A percentile compares a stretch with the other conserved stretches of the same genome.
Evolutionary conservation across 1,140 invertebrate genomes (phyloP).

Genomic region (Cyclargus thomasi): DNA sequence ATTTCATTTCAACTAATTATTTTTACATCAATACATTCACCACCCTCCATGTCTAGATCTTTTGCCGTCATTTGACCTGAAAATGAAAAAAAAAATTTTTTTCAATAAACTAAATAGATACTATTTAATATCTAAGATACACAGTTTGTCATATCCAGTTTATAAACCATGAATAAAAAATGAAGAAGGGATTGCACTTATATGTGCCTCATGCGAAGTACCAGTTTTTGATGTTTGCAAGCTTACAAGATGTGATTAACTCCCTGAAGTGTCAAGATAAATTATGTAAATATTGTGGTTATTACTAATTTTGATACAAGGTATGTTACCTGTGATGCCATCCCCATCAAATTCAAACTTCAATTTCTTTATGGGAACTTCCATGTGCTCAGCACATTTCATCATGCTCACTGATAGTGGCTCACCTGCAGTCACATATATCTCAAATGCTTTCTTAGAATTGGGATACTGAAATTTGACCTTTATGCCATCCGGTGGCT

Average conservation of each 20-base stretch:
- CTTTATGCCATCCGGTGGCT: slow-evolving; percentile 31
- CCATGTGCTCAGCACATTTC: slow-evolving; percentile 54
- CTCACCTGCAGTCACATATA: slow-evolving; percentile 31
- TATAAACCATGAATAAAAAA: too few species aligned
- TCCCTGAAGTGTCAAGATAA: too few species aligned
- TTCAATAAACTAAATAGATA: too few species aligned
- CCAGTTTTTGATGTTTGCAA: too few species aligned
- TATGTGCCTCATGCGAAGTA: too few species aligned
- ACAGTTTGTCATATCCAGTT: too few species aligned
- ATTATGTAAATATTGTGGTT: too few species aligned
- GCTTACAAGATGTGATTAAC: too few species aligned
- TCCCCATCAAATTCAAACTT: slow-evolving; percentile 66
- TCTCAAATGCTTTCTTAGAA: slow-evolving; percentile 45
- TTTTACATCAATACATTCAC: slow-evolving; percentile 59
- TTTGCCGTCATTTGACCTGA: slow-evolving; percentile 40
- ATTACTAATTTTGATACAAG: too few species aligned
- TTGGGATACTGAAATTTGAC: slow-evolving; percentile 57
- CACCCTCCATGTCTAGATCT: slow-evolving; percentile 50
- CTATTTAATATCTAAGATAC: not conserved
- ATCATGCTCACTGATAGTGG: slow-evolving; percentile 41
- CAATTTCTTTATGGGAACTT: slow-evolving; percentile 38
- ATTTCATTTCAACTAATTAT: slow-evolving; percentile 35
- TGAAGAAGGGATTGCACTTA: too few species aligned
- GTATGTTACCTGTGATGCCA: slow-evolving; percentile 36
- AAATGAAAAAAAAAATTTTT: too few species aligned